Evolutionary conservation across 2,888 invertebrate species (phyloP), one percentile per base, ranked within the genome.

Genomic region (Oeneis ivallda): DNA sequence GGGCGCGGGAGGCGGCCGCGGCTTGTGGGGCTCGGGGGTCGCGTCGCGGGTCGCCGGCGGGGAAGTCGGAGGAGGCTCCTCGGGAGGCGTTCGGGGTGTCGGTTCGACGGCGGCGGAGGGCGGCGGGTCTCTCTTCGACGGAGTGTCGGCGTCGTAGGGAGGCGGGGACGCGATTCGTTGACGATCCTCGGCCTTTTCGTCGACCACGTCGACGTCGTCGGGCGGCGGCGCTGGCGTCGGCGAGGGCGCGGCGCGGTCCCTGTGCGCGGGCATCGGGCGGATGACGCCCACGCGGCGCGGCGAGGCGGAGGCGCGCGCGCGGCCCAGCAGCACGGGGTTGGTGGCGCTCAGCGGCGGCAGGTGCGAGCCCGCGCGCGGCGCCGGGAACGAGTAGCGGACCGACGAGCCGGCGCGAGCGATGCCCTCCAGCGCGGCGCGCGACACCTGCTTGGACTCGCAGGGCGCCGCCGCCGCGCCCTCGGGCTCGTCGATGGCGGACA

Each of bases 331-430:
- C 70, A 88, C 87, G 5, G 85, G 77, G 74, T 90, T 90, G 64
- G 87, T 80, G 68, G 89, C 89, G 61, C 84, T 80, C 54, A 87
- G 80, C 67, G 88, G 84, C 61, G 90, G 90, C 71, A 86, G 78
- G 76, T 86, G 90, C 7, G 85, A 80, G 13, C 80, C 84, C 64
- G 76, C 50, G 80, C 79, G 47, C 85, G 84, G 84, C 41, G 88
- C 86, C 62, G 85, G 86, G 78, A 95, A 94, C 65, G 92, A 90
- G 79, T 93, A 95, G 68, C 94, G 93, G 74, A 94, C 91, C 17
- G 94, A 93, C 64, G 92, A 93, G n/a, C 95, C 94, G 65, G 94
- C 95, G 81, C 93, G 94, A 41, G 94, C 92, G 76, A 95, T 95
- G 74, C 94, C 78, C 59, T 94, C 94, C 60, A 94, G 83, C 10